Evolutionary conservation across 1,140 invertebrate species (phyloP), one percentile per base, ranked within the genome.

Genomic region (Aphis gossypii): DNA sequence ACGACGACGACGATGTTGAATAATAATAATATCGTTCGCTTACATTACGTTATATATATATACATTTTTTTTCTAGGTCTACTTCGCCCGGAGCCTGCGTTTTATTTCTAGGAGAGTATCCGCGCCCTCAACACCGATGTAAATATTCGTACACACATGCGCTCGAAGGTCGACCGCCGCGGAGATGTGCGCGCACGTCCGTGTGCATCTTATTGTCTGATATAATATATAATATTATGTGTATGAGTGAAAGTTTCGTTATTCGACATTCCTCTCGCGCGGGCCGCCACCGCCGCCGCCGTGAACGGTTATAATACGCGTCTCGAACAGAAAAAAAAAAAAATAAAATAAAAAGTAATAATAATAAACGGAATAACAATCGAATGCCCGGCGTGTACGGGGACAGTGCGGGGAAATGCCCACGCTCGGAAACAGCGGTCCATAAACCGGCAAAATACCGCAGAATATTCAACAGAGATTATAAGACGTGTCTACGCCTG

Each of bases 241-340:
- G 91, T 48, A 18, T n/a, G 46, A 92, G 91, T 92, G 91, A 92
- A 92, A 92, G 91, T 92, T 92, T 83, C 56, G 35, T 82, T 48
- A 48, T 82, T 84, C 60, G 91, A 83, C 90, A 92, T 92, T 92
- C 91, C 91, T 91, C 48, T 86, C 25, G 83, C 38, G 14, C 38
- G 20, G 38, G 38, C 38, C 38, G 38, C 38, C 38, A 2, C 38
- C 18, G 38, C 60, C 25, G 44, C 60, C 44, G 68, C 21, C 20
- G 68, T 46, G 51, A 14, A 92, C 30, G 90, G 60, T 38, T 25
- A 44, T 41, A 41, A 41, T 41, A 68, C 23, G n/a, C 60, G 30
- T 76, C 76, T 82, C 35, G n/a, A 48, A 83, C 68, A 18, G 25
- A 83, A 44, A 3, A 46, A 30, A 76, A n/a, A 76, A 76, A 76